phyloP scores from a whole-genome alignment of 2,113 vertebrate species.

The Phaethornis superciliosus region DNA sequence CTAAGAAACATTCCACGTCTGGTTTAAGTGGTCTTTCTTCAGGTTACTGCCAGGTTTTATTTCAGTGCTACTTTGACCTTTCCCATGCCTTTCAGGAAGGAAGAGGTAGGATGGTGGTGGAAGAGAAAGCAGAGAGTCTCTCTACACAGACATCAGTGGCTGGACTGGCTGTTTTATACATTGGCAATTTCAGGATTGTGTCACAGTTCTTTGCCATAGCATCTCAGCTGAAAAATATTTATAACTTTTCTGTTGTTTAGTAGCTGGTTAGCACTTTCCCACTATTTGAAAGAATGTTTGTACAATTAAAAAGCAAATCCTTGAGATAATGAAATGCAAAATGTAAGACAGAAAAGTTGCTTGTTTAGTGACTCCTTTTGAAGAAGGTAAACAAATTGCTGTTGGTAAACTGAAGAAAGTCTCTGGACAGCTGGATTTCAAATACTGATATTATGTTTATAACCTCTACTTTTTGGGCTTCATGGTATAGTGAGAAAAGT shows the following conservation, averaged over 20 bases:
- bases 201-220: background rate
- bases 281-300: background rate
- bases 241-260: background rate
- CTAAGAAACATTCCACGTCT: background rate
- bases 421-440: background rate
- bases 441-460: background rate
- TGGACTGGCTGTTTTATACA: background rate
- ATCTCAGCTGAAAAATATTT: background rate
- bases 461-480: background rate
- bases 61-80: background rate
- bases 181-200: background rate
- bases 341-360: background rate
- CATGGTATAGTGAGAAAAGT: background rate
- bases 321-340: background rate
- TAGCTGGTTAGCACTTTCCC: background rate
- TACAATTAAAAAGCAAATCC: background rate
- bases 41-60: background rate
- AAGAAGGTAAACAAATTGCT: background rate
- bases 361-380: background rate
- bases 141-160: background rate
- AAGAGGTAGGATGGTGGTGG: background rate
- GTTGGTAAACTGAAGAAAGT: accelerated
- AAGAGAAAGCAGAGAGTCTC: background rate
- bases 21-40: background rate
- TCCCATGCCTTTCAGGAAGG: background rate